phyloP scores from a whole-genome alignment of 2,113 vertebrate species.

The Symphodus melops region DNA sequence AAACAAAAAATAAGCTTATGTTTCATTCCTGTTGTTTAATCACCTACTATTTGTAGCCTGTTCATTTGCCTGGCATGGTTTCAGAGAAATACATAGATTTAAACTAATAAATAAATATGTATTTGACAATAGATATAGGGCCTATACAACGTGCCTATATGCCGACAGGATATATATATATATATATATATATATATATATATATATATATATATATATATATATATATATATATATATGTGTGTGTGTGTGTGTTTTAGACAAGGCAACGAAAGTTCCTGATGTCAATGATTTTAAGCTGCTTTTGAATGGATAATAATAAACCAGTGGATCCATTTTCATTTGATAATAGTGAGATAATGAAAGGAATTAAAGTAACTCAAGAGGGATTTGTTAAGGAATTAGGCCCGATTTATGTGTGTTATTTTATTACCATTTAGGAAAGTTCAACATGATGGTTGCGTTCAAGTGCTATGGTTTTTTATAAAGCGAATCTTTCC shows the following conservation, averaged over 20 bases:
- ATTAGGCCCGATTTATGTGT: not conserved
- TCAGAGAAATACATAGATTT: too few species aligned
- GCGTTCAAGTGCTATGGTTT: constrained; percentile 16
- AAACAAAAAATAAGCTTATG: not conserved
- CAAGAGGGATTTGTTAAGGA: not conserved
- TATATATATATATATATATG: too few species aligned
- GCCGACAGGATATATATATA: too few species aligned
- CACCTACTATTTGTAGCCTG: too few species aligned
- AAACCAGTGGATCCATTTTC: not conserved
- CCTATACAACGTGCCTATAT: too few species aligned
- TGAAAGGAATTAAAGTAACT: not conserved
- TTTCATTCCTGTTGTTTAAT: not conserved
- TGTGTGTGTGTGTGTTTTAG: too few species aligned
- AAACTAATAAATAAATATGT: too few species aligned
- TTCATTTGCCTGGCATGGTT: too few species aligned
- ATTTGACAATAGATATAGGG: too few species aligned
- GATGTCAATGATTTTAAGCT: not conserved
- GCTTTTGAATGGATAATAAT: not conserved
- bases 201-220: too few species aligned
- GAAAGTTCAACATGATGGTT: not conserved
- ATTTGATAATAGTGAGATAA: not conserved
- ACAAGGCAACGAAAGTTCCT: too few species aligned
- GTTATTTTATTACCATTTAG: not conserved
- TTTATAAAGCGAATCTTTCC: not conserved
- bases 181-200: too few species aligned